phyloP scores from a whole-genome alignment of 2,888 invertebrate species.

The Tetragonula carbonaria region DNA sequence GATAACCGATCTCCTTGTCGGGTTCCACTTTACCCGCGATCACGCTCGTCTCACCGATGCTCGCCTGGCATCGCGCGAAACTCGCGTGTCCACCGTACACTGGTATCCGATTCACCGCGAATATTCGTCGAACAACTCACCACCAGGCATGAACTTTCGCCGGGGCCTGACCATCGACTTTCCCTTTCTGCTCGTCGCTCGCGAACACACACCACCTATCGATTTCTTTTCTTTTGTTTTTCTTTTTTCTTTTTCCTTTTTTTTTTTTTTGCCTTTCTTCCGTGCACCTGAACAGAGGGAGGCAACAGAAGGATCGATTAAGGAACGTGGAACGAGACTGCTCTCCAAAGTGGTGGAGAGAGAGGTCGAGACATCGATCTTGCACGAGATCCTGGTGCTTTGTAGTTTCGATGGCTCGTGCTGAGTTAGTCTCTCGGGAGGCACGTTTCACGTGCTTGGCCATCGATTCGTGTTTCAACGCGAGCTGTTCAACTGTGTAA shows the following conservation, averaged over 20 bases:
- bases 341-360: not conserved
- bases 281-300: not conserved
- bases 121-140: conserved; percentile 10
- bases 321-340: not conserved
- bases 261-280: not conserved
- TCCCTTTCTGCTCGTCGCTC: not conserved
- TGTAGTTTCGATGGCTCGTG: not conserved
- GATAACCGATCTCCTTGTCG: not conserved
- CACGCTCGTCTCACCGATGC: conserved; percentile 5
- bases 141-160: conserved; percentile 15
- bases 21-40: conserved; percentile 18
- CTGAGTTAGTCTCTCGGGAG: not conserved
- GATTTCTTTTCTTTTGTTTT: not conserved
- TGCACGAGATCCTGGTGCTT: conserved; percentile 4
- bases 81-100: conserved; percentile 6
- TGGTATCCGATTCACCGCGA: conserved; percentile 42
- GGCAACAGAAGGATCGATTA: conserved; percentile 8
- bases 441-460: not conserved
- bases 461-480: not conserved
- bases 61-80: conserved; percentile 1
- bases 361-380: conserved; percentile 47
- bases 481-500: not conserved
- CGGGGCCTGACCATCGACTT: not conserved
- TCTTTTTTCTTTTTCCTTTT: too few relatives aligned
- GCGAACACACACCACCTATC: conserved; percentile 12